Evolutionary conservation across 2,113 vertebrate species (phyloP), one percentile per base, ranked within the genome.

Genomic region (Phalacrocorax aristotelis): DNA sequence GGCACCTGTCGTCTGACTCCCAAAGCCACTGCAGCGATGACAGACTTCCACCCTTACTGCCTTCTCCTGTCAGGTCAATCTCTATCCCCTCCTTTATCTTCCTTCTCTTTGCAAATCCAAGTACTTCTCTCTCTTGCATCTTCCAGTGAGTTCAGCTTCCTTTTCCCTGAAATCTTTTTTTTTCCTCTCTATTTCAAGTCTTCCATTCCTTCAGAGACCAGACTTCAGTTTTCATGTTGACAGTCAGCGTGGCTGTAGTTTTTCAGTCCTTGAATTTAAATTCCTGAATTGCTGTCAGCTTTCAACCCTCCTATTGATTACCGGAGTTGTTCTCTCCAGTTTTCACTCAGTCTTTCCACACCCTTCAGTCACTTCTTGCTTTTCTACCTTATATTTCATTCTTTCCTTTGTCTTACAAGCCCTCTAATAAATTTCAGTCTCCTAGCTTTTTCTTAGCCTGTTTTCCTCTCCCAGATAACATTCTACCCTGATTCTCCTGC

Each of bases 221-320:
- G 48, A 93, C 11, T 70, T 86, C 71, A 89, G 26, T 81, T 83
- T 94, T 70, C 38, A 10, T 51, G 30, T 34, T 78, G 60, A 84
- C 72, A 82, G 13, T 58, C 72, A 81, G 23, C 11, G 32, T 82
- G 30, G 15, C 32, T 89, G 29, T 51, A 68, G 22, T 64, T 15
- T 93, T 90, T 93, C 60, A 64, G 9, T 52, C 40, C 38, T 72
- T 79, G 78, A 87, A 94, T 85, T 84, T 82, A 71, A 93, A 95
- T 91, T 89, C 74, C 49, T 91, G 26, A n/a, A 64, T n/a, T 78
- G 9, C 52, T 87, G 77, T 65, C 65, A 87, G 69, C 42, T 94
- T 92, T 89, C 48, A 79, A 3, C 26, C 84, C 65, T 79, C 30
- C 21, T 81, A 36, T 55, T 90, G 72, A 49, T 91, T 84, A 7